Evolutionary conservation across 2,888 invertebrate genomes (phyloP).

Genomic region (Hymenopus coronatus): DNA sequence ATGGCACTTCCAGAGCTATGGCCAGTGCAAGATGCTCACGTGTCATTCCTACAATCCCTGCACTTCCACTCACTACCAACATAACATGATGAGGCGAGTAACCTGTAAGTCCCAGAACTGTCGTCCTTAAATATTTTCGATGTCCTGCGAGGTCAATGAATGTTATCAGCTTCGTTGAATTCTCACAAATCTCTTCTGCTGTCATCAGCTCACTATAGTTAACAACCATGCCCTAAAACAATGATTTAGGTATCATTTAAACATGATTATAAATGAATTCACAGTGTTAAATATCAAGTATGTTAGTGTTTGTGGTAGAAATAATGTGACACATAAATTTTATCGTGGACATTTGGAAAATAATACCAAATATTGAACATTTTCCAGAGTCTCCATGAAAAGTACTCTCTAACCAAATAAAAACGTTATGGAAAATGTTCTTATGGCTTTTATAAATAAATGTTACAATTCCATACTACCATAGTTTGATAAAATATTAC

Average conservation of each 20-base stretch:
- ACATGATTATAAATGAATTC: too few relatives aligned
- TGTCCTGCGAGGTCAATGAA: constrained; percentile 96
- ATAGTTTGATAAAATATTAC: too few relatives aligned
- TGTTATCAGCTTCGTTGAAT: constrained; percentile 88
- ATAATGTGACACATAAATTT: too few relatives aligned
- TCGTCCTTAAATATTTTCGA: constrained; percentile 92
- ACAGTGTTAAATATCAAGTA: too few relatives aligned
- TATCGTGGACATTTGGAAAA: too few relatives aligned
- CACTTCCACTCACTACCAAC: constrained; percentile 79
- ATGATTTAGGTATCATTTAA: background rate
- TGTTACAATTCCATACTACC: too few relatives aligned
- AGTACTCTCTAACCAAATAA: too few relatives aligned
- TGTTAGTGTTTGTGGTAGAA: too few relatives aligned
- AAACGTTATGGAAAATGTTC: too few relatives aligned
- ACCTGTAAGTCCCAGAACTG: constrained; percentile 89
- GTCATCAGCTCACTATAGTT: constrained; percentile 85
- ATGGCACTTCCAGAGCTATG: constrained; percentile 77
- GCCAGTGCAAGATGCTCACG: constrained; percentile 88
- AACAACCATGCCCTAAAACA: constrained; percentile 70
- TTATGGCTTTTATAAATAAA: too few relatives aligned
- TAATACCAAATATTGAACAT: too few relatives aligned
- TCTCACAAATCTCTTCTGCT: constrained; percentile 89
- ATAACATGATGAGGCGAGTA: constrained; percentile 90
- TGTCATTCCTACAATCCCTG: constrained; percentile 78
- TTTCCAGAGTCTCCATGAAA: too few relatives aligned